Evolutionary conservation across 2,888 invertebrate genomes (phyloP), one percentile per base, ranked within the genome.

Genomic region (Gisinianus flammeolus): DNA sequence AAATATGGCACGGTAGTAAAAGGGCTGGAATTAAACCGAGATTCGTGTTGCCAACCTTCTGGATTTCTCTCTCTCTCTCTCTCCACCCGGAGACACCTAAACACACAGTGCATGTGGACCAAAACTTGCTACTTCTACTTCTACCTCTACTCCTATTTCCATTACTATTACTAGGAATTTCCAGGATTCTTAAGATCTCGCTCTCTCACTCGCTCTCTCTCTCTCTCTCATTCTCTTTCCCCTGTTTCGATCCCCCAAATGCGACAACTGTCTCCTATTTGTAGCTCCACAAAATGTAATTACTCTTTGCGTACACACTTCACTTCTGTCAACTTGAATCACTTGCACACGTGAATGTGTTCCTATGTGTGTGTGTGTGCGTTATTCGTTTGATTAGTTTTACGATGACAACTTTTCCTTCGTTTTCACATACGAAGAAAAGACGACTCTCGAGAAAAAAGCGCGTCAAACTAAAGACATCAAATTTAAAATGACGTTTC

Each of bases 291-390:
- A 67, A 24, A 58, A 67, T 67, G 35, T 67, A 67, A 67, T 67
- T 35, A 67, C 26, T 67, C 31, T 24, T 19, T 26, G 16, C 6
- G 2, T 58, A 5, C 26, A n/a, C 1, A 3, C 2, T 10, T 24
- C 58, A 33, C 67, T 67, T 35, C 22, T 67, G 67, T 67, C 67
- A 67, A 35, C 67, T 67, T 67, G 67, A 28, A 67, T 67, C 33
- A 67, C 67, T 44, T 44, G 44, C 19, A 44, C 44, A 44, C 19
- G n/a, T 44, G 44, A 16, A 44, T 19, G 19, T 44, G 12, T 2
- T 44, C 12, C 12, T 2, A 44, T 44, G 3, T 12, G 44, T 44
- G 3, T 19, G 12, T 44, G 12, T 6, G 19, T 19, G 2, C 44
- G 44, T 44, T 8, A 44, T 19, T 44, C 44, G 44, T 44, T 16